These are phyloP conservation scores for Propsilocerus akamusi DNA, from an alignment of 1,140 invertebrate genomes.

Conservation along the genomic window DNA sequence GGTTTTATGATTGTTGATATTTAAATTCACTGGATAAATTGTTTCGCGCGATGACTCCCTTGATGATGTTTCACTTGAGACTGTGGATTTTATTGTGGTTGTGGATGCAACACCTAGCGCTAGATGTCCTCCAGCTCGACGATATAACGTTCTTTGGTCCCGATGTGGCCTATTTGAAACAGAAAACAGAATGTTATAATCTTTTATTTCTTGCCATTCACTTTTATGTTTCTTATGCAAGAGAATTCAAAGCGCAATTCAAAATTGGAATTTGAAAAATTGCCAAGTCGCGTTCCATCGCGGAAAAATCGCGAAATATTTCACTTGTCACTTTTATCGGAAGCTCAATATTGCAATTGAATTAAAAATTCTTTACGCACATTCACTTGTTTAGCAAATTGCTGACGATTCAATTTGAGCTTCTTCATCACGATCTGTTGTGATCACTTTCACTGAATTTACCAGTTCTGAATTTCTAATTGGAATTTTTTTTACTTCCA, in stretches of 20 bases:
- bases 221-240: no score
- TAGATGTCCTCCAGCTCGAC: not conserved
- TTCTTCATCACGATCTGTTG: no score
- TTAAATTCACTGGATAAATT: not conserved
- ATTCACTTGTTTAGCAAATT: no score
- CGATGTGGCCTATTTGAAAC: not conserved
- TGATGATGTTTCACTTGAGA: not conserved
- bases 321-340: no score
- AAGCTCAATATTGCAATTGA: not conserved
- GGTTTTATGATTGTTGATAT: not conserved
- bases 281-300: no score
- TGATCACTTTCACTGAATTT: not conserved
- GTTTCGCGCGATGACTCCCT: not conserved
- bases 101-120: not conserved
- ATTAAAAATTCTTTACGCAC: no score
- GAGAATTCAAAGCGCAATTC: no score
- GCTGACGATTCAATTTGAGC: no score
- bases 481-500: no score
- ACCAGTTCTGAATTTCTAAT: not conserved
- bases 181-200: not conserved
- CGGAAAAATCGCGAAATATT: no score
- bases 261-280: no score
- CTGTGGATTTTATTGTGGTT: not conserved
- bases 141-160: not conserved
- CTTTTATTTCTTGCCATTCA: not conserved